Evolutionary conservation across 2,113 vertebrate genomes (phyloP).

Genomic region (Salminus brasiliensis): DNA sequence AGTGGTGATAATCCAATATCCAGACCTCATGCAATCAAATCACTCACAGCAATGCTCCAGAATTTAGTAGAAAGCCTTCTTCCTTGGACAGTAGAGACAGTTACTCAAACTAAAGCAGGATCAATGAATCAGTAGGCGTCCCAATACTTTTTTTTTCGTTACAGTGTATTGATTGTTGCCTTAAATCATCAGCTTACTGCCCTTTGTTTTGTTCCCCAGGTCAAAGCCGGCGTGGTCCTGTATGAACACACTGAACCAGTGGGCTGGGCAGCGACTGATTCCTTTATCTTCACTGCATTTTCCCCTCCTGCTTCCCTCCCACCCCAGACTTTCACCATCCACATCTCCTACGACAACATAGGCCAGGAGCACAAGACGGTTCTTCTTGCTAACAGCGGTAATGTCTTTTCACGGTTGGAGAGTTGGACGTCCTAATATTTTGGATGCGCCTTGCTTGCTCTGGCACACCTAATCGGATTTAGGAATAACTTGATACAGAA

Average conservation of each 20-base stretch:
- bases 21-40: too few relatives aligned
- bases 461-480: too few relatives aligned
- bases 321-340: conserved; percentile 78
- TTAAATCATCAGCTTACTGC: background rate
- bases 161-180: background rate
- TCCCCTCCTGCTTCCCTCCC: conserved; percentile 81
- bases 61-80: too few relatives aligned
- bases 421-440: too few relatives aligned
- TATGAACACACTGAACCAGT: conserved; percentile 78
- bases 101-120: too few relatives aligned
- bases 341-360: conserved; percentile 79
- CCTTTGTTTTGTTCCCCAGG: conserved; percentile 60
- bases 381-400: conserved; percentile 85
- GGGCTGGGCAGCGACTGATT: conserved; percentile 78
- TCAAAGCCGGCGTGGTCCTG: conserved; percentile 77
- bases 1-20: too few relatives aligned
- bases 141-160: too few relatives aligned
- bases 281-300: conserved; percentile 79
- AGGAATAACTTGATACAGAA: too few relatives aligned
- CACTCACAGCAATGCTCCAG: too few relatives aligned
- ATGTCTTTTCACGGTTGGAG: conserved; percentile 11
- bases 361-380: conserved; percentile 63
- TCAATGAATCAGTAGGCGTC: too few relatives aligned
- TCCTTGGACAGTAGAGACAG: too few relatives aligned
- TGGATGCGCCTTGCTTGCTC: too few relatives aligned